Conservation (phyloP, 2,113 vertebrate genomes). For the Scartelaos histophorus region DNA sequence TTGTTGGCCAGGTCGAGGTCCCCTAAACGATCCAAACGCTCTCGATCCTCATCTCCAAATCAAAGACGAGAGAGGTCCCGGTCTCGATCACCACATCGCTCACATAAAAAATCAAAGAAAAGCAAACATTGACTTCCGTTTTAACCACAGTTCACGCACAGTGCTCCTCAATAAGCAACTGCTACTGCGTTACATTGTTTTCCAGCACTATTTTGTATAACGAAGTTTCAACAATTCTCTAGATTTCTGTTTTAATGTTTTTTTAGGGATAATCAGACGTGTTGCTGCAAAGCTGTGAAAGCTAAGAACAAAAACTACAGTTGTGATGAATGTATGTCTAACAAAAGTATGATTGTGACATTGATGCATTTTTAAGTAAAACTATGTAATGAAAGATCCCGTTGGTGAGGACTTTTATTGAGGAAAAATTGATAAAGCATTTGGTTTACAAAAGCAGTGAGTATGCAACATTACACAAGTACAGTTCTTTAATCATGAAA, state of each 20-base stretch:
- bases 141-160: slow-evolving; percentile 6
- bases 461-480: slow-evolving; percentile 56
- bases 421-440: slow-evolving; percentile 62
- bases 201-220: slow-evolving; percentile 73
- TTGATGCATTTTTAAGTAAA: slow-evolving; percentile 3
- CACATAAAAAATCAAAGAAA: slow-evolving; percentile 82
- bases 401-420: slow-evolving; percentile 63
- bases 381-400: not conserved
- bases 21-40: slow-evolving; percentile 77
- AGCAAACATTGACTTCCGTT: slow-evolving; percentile 76
- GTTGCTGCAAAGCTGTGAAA: slow-evolving; percentile 54
- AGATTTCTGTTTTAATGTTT: slow-evolving; percentile 70
- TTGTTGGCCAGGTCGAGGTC: slow-evolving; percentile 65
- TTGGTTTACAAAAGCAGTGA: slow-evolving; percentile 67
- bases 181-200: slow-evolving; percentile 31
- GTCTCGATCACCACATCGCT: slow-evolving; percentile 79
- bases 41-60: slow-evolving; percentile 73
- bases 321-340: slow-evolving; percentile 38
- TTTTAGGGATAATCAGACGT: slow-evolving; percentile 58
- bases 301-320: slow-evolving; percentile 76
- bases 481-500: slow-evolving; percentile 48
- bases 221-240: slow-evolving; percentile 72
- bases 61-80: slow-evolving; percentile 63
- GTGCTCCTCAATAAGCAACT: slow-evolving; percentile 30
- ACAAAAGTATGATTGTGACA: slow-evolving; percentile 10